Evolutionary conservation across 1,140 invertebrate species (phyloP), one percentile per base, ranked within the genome.

Genomic region (Drosophila melanica): DNA sequence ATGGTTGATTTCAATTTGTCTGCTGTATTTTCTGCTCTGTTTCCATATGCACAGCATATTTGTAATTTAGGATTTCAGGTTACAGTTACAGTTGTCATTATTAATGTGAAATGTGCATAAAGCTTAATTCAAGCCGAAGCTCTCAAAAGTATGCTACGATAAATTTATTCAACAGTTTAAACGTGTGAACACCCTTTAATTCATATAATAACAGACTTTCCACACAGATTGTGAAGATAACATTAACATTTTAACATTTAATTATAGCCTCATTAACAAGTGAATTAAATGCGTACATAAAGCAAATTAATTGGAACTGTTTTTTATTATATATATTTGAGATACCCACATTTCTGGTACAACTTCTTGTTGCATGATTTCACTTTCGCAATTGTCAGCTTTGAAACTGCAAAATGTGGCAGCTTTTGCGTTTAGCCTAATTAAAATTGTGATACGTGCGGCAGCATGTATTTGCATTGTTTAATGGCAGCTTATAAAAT

Each of bases 391-490:
- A 47, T 55, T 23, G 60, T n/a, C 14, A 59, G 53, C 33, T 48
- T 51, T 23, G 20, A 16, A 16, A 23, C 12, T 33, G 23, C 35
- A 50, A 35, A 41, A 9, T 55, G 47, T 41, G 37, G 23, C 37
- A 42, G n/a, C 55, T 27, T 9, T 42, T 11, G 12, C 42, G 23
- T 64, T 85, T 87, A 69, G 81, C 81, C 81, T 87, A 85, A 85
- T 85, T 85, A 85, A 86, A 86, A 86, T 65, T 64, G 41, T 55
- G 35, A 53, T 53, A 54, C 59, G 64, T 47, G 35, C 55, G 50
- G 20, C 45, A 54, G 59, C 58, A 48, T 39, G 48, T 57, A 75
- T 82, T 76, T 75, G 79, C 75, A 59, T 66, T 78, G 57, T 65
- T 77, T 41, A 44, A 39, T 60, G 14, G 12, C n/a, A 23, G 41